Evolutionary conservation across 2,888 invertebrate species (phyloP), one percentile per base, ranked within the genome.

Genomic region (Scotopteryx bipunctaria): DNA sequence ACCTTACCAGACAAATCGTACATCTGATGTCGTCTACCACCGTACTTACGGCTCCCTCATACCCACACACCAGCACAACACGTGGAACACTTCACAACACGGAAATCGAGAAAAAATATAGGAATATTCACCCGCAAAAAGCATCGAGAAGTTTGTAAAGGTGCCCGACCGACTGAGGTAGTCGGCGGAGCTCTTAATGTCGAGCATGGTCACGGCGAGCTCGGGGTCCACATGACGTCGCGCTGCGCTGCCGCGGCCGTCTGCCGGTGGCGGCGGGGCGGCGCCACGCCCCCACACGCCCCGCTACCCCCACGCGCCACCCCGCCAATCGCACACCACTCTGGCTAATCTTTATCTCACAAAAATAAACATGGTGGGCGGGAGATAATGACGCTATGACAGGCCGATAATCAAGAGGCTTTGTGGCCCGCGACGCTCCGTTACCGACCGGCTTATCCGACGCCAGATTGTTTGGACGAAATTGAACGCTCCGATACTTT

Each of bases 71-170:
- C 64, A 72, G 61, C 64, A 66, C 64, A 63, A 61, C 45, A 63
- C 58, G 58, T 71, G 76, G 79, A 62, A 56, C 75, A 79, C 79
- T 69, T 64, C 73, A 77, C 76, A 65, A 52, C 64, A 62, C 58
- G 35, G 63, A 60, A 64, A 56, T 27, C 11, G n/a, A n/a, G n/a
- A 3, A 9, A 71, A 63, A 66, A 72, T 69, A 67, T 63, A 67
- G 57, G 47, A 47, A 86, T 83, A 91, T 91, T 92, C 94, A 96
- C 96, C 96, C 91, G 96, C 96, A 92, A 97, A 97, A 79, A 97
- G 93, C 97, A 97, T 97, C 88, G 97, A 97, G 93, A 97, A 96
- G 91, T 97, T 97, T 87, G 97, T 95, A 87, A 97, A 97, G 61
- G 97, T 96, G 81, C 96, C 96, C 83, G 96, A 95, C 91, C 96